A percentile compares a stretch with the other conserved stretches of the same genome.
Evolutionary conservation across 2,113 vertebrate species (phyloP).

Genomic region (Oceanites oceanicus): DNA sequence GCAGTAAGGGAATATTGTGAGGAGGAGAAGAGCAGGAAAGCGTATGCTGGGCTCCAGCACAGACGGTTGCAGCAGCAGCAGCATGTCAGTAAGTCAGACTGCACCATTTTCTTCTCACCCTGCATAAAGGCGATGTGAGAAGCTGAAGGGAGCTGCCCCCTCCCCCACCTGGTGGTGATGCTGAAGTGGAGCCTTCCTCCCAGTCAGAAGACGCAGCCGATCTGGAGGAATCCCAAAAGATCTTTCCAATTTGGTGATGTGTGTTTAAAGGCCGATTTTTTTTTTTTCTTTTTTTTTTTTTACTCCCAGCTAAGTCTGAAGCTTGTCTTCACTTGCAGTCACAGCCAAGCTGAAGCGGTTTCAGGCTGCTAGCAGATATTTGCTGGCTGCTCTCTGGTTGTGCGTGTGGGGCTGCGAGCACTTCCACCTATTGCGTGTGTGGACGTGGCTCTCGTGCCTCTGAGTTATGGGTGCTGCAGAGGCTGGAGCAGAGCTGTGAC

Average conservation of each 20-base stretch:
- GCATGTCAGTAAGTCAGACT: conserved; percentile 76
- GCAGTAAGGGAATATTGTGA: neutral
- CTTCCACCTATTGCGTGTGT: neutral
- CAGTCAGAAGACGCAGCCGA: conserved; percentile 64
- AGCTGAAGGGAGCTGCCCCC: conserved; percentile 49
- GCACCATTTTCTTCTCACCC: conserved; percentile 82
- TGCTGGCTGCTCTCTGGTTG: neutral
- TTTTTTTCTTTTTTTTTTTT: rapidly evolving
- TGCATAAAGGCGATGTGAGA: conserved; percentile 68
- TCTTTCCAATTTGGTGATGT: conserved; percentile 55
- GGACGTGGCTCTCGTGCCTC: neutral
- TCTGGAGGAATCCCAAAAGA: conserved; percentile 72
- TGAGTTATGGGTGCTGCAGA: conserved; percentile 66
- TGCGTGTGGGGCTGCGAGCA: neutral
- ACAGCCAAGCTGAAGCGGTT: conserved; percentile 25
- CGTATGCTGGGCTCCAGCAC: conserved; percentile 40
- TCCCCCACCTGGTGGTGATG: conserved; percentile 31
- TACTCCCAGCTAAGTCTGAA: conserved; percentile 11
- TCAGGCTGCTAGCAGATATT: neutral
- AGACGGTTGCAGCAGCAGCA: conserved; percentile 38
- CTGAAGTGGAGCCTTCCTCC: conserved; percentile 71
- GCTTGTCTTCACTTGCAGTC: neutral
- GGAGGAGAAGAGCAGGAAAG: neutral
- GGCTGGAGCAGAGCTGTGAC: conserved; percentile 66
- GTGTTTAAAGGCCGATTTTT: conserved; percentile 53